Base-by-base conservation (phyloP, 2,888 invertebrate genomes). In the Eristalis arbustorum region DNA sequence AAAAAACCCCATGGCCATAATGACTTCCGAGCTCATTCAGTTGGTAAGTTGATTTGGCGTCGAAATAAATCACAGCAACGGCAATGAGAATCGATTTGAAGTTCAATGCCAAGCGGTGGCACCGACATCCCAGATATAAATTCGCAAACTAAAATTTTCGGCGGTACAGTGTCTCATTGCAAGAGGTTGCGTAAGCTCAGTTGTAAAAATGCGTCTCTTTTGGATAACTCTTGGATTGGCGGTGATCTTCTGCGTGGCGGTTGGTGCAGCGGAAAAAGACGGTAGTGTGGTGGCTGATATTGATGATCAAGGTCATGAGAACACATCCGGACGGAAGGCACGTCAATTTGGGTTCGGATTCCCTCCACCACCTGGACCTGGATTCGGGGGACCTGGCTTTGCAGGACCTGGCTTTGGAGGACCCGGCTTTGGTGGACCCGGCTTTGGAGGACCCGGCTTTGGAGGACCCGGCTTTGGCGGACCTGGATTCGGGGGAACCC, bases 261-360 rank as follows among this genome's bases (percentile, higher is more conserved):
- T 61, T 13, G 22, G 34, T 59, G 25, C 57, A 1, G 0, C 10
- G 8, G 63, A 62, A 31, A 69, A 28, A 22, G 75, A 74, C 42
- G 69, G 49, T 5, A 75, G 23, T 18, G 64, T 13, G 34, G 57
- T 83, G 66, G 18, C 59, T 0, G 69, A 71, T 2, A 64, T 56
- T 10, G 77, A 62, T 1, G 37, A 11, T 57, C 84, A 88, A 78
- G 88, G 88, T 57, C 80, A 88, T 75, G 88, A 56, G 40, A 88
- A 88, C 63, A 59, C 68, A 59, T 79, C 76, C 3, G 28, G 31
- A 8, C 79, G 88, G 11, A 68, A 66, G 37, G 71, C 57, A 18
- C 74, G 88, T 22, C 88, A 84, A 18, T 84, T 84, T 61, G 81
- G 80, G 5, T 73, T 67, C 67, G 67, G 75, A 14, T 61, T 37